Base-by-base conservation (phyloP, 2,888 invertebrate species). In the Eilema sororculum region DNA sequence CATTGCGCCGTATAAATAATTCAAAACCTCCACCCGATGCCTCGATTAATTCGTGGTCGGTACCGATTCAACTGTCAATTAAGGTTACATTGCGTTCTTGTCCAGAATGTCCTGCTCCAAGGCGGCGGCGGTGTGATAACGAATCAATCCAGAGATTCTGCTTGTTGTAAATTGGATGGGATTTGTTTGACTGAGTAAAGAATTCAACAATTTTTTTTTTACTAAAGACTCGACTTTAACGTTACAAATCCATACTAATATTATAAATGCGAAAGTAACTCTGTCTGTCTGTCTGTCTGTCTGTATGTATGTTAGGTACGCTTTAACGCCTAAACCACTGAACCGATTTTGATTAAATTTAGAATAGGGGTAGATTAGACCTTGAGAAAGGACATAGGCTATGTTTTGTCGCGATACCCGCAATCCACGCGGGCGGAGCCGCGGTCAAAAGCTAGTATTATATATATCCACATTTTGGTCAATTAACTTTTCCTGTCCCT, bases 21-120 rank as follows among this genome's bases (percentile, higher is more conserved):
- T 93, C 93, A 93, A 90, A 87, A 86, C 85, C 84, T 72, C 78
- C 80, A 78, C 80, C 66, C 66, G 66, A 66, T 66, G 66, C 58
- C 41, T 84, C 90, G 93, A 93, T 94, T 94, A 94, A 93, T 94
- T 92, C 94, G 89, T 91, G 90, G 85, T 84, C 88, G 90, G 89
- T 90, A 87, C 91, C 92, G 90, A 94, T 93, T 93, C 93, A 91
- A 88, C 93, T 93, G 94, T 93, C 94, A 93, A 94, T 94, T 94
- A 94, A 93, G 84, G 80, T 80, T 76, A 78, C 84, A 78, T 78
- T 77, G 78, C 69, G 82, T 80, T 78, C 78, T 71, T 78, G 81
- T 81, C 81, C 69, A 57, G 74, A 67, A 72, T 66, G 73, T 72
- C 68, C 59, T 66, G 65, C 58, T 37, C 41, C 46, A 41, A 58